Conservation (phyloP, 2,113 vertebrate genomes). For the Sciurus niger region DNA sequence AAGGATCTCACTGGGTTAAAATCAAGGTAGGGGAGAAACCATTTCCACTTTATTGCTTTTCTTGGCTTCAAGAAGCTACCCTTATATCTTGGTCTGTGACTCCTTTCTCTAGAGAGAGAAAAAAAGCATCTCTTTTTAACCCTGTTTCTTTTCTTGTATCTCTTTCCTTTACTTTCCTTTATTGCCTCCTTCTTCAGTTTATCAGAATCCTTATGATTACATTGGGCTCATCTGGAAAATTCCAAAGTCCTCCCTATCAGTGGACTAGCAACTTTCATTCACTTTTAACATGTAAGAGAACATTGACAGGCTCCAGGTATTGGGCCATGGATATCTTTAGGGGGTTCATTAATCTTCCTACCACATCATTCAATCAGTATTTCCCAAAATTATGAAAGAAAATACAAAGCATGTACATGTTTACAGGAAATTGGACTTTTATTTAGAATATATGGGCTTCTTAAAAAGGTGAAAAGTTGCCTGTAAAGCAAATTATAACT, state of each 20-base stretch:
- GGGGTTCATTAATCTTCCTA: not conserved
- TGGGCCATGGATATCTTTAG: not conserved
- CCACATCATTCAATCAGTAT: not conserved
- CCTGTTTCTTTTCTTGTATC: not conserved
- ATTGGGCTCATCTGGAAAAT: not conserved
- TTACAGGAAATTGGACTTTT: conserved; percentile 34
- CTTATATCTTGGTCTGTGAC: not conserved
- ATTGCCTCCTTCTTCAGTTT: not conserved
- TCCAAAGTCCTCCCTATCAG: not conserved
- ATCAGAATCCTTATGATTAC: not conserved
- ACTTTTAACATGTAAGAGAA: conserved; percentile 20
- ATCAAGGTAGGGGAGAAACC: not conserved
- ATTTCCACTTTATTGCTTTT: conserved; percentile 9
- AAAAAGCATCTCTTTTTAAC: not conserved
- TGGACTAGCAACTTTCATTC: conserved; percentile 41
- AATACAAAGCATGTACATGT: conserved; percentile 16
- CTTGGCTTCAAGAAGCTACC: not conserved
- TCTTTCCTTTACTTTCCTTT: not conserved
- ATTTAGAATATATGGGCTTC: not conserved
- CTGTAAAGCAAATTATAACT: conserved; percentile 51
- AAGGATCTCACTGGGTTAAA: not conserved
- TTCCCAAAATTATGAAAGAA: conserved; percentile 51
- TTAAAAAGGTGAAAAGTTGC: conserved; percentile 30
- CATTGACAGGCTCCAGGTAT: not conserved
- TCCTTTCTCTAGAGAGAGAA: not conserved